Percentiles rank a stretch among this genome's conserved stretches.
These are phyloP conservation scores for Catocala fraxini DNA, from an alignment of 2,888 invertebrate genomes.

Conservation along the genomic window DNA sequence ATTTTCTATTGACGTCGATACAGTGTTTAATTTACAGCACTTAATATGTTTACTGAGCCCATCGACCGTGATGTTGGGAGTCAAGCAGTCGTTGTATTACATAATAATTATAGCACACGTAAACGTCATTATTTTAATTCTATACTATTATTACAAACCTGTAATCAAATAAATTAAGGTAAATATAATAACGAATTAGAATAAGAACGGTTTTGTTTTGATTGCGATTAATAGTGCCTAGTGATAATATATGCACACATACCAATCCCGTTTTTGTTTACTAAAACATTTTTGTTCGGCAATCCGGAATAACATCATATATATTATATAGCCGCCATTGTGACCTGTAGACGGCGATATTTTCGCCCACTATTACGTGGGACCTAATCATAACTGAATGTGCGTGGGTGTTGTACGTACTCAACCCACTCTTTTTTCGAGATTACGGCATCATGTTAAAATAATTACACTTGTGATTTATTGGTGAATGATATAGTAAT, in stretches of 20 bases:
- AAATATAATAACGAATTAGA: constrained; percentile 20
- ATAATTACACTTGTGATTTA: neutral
- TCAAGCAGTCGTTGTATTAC: constrained; percentile 13
- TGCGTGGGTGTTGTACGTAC: too few relatives aligned
- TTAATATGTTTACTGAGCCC: constrained; percentile 21
- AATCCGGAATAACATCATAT: too few relatives aligned
- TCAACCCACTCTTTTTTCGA: too few relatives aligned
- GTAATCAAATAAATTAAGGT: constrained; percentile 15
- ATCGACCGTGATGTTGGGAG: constrained; percentile 9
- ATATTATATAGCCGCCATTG: too few relatives aligned
- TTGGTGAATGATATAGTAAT: constrained; percentile 8
- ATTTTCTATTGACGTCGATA: constrained; percentile 20
- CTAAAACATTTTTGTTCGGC: too few relatives aligned
- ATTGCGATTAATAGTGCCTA: neutral
- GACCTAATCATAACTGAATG: too few relatives aligned
- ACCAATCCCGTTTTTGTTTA: too few relatives aligned
- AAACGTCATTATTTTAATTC: neutral
- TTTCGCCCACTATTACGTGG: too few relatives aligned
- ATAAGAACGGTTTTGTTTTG: neutral
- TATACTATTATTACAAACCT: neutral
- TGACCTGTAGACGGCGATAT: too few relatives aligned
- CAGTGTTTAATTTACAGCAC: constrained; percentile 22
- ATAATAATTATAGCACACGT: constrained; percentile 3
- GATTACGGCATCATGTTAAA: too few relatives aligned
- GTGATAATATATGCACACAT: too few relatives aligned